Base-by-base conservation (phyloP, 2,797 vertebrate genomes). In the Gymnodraco acuticeps region DNA sequence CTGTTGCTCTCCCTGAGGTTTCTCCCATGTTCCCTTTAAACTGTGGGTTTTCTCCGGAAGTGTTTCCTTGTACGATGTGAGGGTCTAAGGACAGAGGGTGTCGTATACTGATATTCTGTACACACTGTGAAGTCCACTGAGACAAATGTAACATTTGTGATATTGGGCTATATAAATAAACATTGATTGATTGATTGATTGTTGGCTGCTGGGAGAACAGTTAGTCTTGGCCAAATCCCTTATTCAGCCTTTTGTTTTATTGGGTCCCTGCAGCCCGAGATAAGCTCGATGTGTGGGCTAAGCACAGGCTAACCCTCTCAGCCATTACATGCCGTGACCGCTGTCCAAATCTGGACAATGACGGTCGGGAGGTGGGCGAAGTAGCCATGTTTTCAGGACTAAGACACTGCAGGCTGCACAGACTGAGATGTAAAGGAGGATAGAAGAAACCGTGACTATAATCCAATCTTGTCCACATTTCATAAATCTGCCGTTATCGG, bases 181-280 rank as follows among this genome's bases (percentile, higher is more conserved):
- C n/a, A n/a, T n/a, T n/a, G n/a, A 20, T 20, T 20, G 20, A 20
- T 2, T 19, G 19, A 19, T 2, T 20, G 20, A 20, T 20, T 20
- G 20, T 33, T 45, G 43, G 68, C 75, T 60, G 5, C 42, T 23
- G 67, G 68, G 83, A 78, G 83, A 76, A 70, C 52, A 11, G 70
- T 66, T 78, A 83, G 86, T 54, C 64, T 42, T 17, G 74, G 62
- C 82, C 81, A 86, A 86, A 87, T 86, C 69, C 78, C 17, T 77
- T 17, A 74, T 91, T 90, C 78, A 82, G 80, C 76, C 77, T 81
- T 89, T 89, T 89, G 85, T 90, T 86, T 89, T 43, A 51, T 76
- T 73, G 3, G 1, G 73, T 73, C 84, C 65, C 89, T 92, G 90
- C 87, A 74, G 87, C 38, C 74, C 10, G 16, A 87, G 89, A 89